Evolutionary conservation across 2,797 vertebrate species (phyloP).

Genomic region (Muscicapa comitata): DNA sequence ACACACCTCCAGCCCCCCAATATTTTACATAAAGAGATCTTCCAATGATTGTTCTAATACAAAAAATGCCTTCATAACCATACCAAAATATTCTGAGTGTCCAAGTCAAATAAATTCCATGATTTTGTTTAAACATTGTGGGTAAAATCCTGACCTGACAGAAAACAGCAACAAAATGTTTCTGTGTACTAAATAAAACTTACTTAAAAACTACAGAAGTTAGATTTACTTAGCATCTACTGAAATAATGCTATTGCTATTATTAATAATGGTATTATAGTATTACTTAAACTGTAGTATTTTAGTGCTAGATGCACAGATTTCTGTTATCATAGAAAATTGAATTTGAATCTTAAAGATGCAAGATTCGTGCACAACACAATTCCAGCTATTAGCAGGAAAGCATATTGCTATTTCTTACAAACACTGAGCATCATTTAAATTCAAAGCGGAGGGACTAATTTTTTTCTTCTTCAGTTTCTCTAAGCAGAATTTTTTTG

Average conservation of each 20-base stretch:
- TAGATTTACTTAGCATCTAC: neutral
- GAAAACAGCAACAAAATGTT: neutral
- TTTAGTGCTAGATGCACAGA: neutral
- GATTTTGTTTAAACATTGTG: neutral
- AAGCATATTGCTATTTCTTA: neutral
- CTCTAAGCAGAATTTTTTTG: neutral
- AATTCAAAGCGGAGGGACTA: neutral
- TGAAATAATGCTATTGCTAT: neutral
- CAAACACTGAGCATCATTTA: neutral
- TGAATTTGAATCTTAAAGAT: neutral
- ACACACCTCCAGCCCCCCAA: neutral
- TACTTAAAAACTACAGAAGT: neutral
- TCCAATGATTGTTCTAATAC: neutral
- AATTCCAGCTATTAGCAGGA: neutral
- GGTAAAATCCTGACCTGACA: neutral
- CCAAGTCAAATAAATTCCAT: neutral
- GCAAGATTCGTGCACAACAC: neutral
- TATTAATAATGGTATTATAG: neutral
- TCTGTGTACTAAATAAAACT: neutral
- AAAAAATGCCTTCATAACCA: neutral
- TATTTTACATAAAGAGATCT: neutral
- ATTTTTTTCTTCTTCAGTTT: neutral
- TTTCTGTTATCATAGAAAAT: neutral
- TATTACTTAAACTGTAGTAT: neutral
- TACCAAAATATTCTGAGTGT: neutral